These are phyloP conservation scores for Myrmecobius fasciatus DNA, from an alignment of 2,113 vertebrate species.

Conservation along the genomic window DNA sequence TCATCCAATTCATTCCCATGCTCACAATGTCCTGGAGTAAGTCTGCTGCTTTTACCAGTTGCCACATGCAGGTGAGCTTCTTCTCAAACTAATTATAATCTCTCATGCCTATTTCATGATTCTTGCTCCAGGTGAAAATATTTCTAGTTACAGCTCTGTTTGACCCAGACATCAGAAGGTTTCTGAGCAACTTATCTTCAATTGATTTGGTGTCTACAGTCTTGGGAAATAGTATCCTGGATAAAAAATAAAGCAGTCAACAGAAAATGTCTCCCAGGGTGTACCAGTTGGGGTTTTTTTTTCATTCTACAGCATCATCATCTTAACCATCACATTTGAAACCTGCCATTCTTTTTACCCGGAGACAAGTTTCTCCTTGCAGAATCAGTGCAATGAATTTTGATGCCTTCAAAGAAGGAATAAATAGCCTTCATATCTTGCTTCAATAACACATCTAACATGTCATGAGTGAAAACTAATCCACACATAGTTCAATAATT, in stretches of 20 bases:
- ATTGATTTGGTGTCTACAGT: neutral
- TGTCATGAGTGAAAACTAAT: neutral
- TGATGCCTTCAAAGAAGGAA: conserved; percentile 51
- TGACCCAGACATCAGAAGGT: neutral
- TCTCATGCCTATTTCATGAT: neutral
- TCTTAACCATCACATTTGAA: conserved; percentile 8
- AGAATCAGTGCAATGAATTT: conserved; percentile 52
- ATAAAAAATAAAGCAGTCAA: conserved; percentile 11
- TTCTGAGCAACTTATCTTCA: neutral
- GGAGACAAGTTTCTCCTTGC: conserved; percentile 24
- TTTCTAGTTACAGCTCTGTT: neutral
- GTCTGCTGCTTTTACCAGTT: neutral
- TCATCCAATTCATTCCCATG: neutral
- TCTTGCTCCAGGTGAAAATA: neutral
- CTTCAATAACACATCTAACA: neutral
- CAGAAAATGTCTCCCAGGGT: conserved; percentile 16
- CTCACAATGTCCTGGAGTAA: neutral
- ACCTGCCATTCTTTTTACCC: conserved; percentile 18
- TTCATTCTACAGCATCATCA: neutral
- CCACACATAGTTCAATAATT: neutral
- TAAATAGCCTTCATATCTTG: neutral
- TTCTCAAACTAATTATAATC: neutral
- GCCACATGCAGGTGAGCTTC: neutral
- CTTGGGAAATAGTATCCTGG: neutral
- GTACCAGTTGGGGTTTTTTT: neutral